Evolutionary conservation across 2,888 invertebrate genomes (phyloP), one percentile per base, ranked within the genome.

Genomic region (Plemyria rubiginata): DNA sequence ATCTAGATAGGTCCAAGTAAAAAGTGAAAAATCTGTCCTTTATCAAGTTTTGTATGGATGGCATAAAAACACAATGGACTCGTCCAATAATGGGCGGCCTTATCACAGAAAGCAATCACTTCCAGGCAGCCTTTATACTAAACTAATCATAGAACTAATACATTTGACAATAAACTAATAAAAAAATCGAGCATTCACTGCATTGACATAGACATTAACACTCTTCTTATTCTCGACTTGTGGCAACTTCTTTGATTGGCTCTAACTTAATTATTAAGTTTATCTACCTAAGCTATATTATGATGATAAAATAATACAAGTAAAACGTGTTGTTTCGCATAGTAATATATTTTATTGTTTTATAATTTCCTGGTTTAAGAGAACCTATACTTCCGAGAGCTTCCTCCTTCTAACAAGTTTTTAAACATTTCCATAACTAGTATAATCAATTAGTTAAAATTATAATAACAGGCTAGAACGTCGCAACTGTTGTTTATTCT

Each of bases 401-500:
- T 58, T 53, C 59, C 52, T 53, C 46, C 22, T 53, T 29, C 7
- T 40, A 53, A 53, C 59, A 32, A 41, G 29, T 52, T 53, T 29
- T 28, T 40, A 46, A 22, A 46, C 13, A 52, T 46, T 58, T 53
- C 46, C 48, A 62, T 62, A 62, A 49, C 53, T 43, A 11, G 61
- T 51, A 29, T 9, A 9, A 41, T 32, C 32, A 5, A 8, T n/a
- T 56, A 29, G n/a, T 40, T 28, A 22, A 22, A 15, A 15, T 48
- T 36, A 11, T 15, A 29, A 46, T 52, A 46, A 58, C 32, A 57
- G 32, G n/a, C 16, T 58, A 62, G 54, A 62, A 62, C 58, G 48
- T 54, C 54, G 46, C 53, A 48, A 29, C 13, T 16, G 51, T 40
- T 57, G 22, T 22, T 22, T 22, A 22, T 22, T 22, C 22, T 1